Evolutionary conservation across 64 coral and sea anemone genomes (phyloP), one percentile per base, ranked within the genome.

Genomic region (Montipora sp.): DNA sequence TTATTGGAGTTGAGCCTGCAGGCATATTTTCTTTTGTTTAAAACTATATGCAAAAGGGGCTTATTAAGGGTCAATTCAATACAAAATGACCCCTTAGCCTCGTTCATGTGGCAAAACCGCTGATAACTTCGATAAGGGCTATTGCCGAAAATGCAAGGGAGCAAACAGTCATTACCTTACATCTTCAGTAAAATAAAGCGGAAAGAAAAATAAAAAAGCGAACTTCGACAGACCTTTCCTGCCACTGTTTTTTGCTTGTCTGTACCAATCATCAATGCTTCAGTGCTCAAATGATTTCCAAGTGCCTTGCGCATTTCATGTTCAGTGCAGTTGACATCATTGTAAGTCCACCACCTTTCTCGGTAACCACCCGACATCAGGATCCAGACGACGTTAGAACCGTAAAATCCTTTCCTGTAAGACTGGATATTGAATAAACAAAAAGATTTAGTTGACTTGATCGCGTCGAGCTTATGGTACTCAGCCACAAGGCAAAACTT

Each of bases 381-480:
- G 27, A 96, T 90, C 95, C 95, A 96, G 1, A 96, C 95, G 75
- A 89, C 77, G 75, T 96, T 96, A 12, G 95, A 59, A n/a, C 95
- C 95, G 44, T 91, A 96, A 87, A 96, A 80, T 11, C 87, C 73
- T 36, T 93, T 92, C 36, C 78, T 93, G 73, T 93, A 92, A 27
- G 95, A 90, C 95, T 96, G 21, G 3, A 83, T 36, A 63, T 83
- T 59, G 13, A 4, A 63, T 65, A 63, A 6, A 80, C 2, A 59
- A 6, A 55, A 7, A 55, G 5, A 0, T 10, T 7, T 55, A 79
- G 36, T 36, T 36, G 36, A 36, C 36, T 36, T 36, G 36, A 36
- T 36, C 36, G 36, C 36, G 1, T 36, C 1, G 36, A 36, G 36
- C 36, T 36, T 36, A 36, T 36, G 36, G 36, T 36, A 36, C 36